These are phyloP conservation scores for Atherinomorus stipes DNA, from an alignment of 2,113 vertebrate genomes.

Conservation along the genomic window DNA sequence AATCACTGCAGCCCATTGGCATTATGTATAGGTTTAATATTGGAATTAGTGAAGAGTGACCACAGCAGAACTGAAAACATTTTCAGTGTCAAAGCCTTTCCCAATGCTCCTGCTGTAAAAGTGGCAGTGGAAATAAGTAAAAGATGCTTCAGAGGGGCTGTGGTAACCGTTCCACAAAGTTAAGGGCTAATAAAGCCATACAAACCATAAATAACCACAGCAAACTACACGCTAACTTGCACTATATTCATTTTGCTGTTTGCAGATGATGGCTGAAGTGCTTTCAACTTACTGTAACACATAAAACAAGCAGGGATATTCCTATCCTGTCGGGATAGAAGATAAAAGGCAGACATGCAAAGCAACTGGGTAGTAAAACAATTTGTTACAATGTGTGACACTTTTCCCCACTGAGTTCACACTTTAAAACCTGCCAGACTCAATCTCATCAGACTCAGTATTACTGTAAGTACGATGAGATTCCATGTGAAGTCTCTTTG, in stretches of 20 bases:
- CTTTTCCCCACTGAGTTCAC: no score
- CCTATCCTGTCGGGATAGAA: no score
- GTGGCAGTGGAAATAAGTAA: not conserved
- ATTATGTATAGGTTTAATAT: conserved; percentile 7
- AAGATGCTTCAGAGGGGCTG: not conserved
- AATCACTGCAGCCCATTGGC: conserved; percentile 6
- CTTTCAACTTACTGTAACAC: no score
- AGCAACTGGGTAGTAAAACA: no score
- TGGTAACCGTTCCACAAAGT: not conserved
- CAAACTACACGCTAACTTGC: not conserved
- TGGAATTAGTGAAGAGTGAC: conserved; percentile 12
- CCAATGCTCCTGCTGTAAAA: conserved; percentile 2
- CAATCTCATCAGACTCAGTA: no score
- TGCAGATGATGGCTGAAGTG: no score
- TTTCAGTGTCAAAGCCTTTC: conserved; percentile 1
- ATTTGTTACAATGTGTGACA: no score
- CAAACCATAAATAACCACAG: not conserved
- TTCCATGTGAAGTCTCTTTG: no score
- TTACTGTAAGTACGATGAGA: no score
- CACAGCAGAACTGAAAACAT: conserved; percentile 9
- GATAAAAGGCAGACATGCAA: no score
- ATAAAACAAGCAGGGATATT: no score
- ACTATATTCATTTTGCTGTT: not conserved
- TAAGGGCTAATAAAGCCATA: not conserved
- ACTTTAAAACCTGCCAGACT: no score